A percentile compares a stretch with the other conserved stretches of the same genome.
Evolutionary conservation across 1,140 invertebrate genomes (phyloP).

Genomic region (Lasioglossum baleicum): DNA sequence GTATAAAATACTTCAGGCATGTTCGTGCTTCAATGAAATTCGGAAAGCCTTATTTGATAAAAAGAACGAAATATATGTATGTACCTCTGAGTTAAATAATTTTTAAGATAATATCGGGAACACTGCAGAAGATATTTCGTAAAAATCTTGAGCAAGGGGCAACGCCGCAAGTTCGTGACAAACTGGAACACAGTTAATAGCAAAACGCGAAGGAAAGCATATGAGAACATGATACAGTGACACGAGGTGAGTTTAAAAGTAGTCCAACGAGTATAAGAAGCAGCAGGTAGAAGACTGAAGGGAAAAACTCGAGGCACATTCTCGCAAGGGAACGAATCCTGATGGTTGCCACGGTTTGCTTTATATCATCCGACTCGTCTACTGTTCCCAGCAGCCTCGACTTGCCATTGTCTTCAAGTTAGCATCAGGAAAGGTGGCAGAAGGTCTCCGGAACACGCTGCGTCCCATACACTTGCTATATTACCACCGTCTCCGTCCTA

Average conservation of each 20-base stretch:
- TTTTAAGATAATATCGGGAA: too few species aligned
- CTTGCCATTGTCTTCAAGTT: slow-evolving; percentile 55
- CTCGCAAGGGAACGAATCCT: slow-evolving; percentile 34
- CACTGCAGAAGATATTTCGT: too few species aligned
- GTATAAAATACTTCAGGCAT: too few species aligned
- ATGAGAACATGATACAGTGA: background rate
- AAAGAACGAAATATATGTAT: too few species aligned
- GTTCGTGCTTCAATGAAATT: too few species aligned
- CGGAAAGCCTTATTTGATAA: too few species aligned
- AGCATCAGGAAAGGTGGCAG: slow-evolving; percentile 24
- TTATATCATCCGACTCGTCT: slow-evolving; percentile 52
- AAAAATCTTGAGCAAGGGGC: too few species aligned
- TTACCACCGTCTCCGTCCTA: slow-evolving; percentile 2
- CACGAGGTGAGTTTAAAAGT: slow-evolving; percentile 18
- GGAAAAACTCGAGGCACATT: background rate
- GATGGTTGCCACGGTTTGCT: slow-evolving; percentile 45
- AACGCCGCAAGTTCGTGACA: too few species aligned
- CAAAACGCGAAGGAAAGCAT: background rate
- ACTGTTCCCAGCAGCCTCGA: slow-evolving; percentile 26
- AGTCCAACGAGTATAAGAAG: background rate
- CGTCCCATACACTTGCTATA: slow-evolving; percentile 27
- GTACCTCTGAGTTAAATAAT: too few species aligned
- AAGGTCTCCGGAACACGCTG: slow-evolving; percentile 49
- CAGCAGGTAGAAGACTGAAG: slow-evolving; percentile 20
- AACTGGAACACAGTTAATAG: background rate